Conservation (phyloP, 2,113 vertebrate genomes). For the Hypomesus transpacificus region DNA sequence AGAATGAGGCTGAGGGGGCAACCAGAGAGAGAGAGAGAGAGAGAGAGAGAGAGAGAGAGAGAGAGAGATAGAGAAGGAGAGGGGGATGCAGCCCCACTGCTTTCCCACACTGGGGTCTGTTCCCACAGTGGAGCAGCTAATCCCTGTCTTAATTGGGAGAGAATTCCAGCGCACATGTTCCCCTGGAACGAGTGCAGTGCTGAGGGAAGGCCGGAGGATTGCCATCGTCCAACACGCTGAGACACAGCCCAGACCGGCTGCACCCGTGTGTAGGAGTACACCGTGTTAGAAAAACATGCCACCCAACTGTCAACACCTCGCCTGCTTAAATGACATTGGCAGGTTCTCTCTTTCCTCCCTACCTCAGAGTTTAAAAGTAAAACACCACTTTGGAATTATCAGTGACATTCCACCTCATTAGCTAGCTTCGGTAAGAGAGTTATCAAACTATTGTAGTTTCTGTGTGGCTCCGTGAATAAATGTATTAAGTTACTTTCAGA, state of each 20-base stretch:
- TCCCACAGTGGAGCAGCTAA: slow-evolving; percentile 75
- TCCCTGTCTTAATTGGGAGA: slow-evolving; percentile 80
- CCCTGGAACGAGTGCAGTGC: slow-evolving; percentile 55
- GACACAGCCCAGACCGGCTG: slow-evolving; percentile 50
- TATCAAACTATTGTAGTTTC: slow-evolving; percentile 10
- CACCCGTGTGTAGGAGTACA: slow-evolving; percentile 50
- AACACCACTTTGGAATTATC: slow-evolving; percentile 29
- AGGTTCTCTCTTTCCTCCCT: slow-evolving; percentile 6
- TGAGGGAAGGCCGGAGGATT: slow-evolving; percentile 21
- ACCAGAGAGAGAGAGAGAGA: neutral
- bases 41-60: slow-evolving; percentile 23
- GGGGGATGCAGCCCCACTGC: slow-evolving; percentile 41
- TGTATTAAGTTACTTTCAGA: slow-evolving; percentile 3
- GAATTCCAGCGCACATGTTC: slow-evolving; percentile 75
- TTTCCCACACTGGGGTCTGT: slow-evolving; percentile 75
- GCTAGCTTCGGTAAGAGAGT: neutral
- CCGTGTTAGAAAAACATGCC: slow-evolving; percentile 54
- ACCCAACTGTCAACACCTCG: slow-evolving; percentile 54
- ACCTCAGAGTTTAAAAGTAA: neutral
- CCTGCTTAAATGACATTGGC: slow-evolving; percentile 28
- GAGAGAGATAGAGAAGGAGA: slow-evolving; percentile 44
- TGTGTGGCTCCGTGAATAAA: neutral
- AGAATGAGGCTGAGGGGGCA: slow-evolving; percentile 7
- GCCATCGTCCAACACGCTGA: slow-evolving; percentile 46
- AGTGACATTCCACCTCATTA: slow-evolving; percentile 21